These are phyloP conservation scores for Muricea muricata DNA, from an alignment of 92 coral and sea anemone species.

Conservation along the genomic window DNA sequence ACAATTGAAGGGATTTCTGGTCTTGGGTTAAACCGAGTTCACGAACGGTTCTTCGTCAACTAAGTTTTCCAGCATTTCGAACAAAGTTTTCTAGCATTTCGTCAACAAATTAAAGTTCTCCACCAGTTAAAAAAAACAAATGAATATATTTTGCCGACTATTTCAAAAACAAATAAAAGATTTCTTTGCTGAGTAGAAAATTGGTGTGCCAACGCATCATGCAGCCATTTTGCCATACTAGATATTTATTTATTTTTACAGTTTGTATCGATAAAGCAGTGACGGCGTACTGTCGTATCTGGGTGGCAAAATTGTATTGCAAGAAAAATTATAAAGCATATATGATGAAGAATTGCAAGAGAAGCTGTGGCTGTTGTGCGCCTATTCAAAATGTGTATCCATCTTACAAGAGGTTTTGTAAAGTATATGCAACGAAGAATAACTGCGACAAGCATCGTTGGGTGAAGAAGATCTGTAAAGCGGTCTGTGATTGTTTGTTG, in stretches of 20 bases:
- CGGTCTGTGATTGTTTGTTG: conserved; percentile 3
- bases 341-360: not conserved
- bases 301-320: not conserved
- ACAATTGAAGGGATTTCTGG: too few relatives aligned
- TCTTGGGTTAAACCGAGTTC: too few relatives aligned
- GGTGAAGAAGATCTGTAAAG: not conserved
- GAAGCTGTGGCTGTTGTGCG: not conserved
- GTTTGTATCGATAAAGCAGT: not conserved
- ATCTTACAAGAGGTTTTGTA: not conserved
- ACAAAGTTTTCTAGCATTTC: too few relatives aligned
- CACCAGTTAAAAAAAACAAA: too few relatives aligned
- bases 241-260: not conserved
- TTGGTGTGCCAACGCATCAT: too few relatives aligned
- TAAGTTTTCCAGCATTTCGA: too few relatives aligned
- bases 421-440: not conserved
- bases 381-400: not conserved
- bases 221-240: too few relatives aligned
- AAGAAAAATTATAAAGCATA: not conserved
- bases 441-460: not conserved
- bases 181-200: too few relatives aligned
- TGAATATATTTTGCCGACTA: too few relatives aligned
- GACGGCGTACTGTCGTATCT: not conserved
- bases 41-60: too few relatives aligned
- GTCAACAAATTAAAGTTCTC: too few relatives aligned
- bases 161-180: too few relatives aligned